Evolutionary conservation across 2,888 invertebrate species (phyloP).

Genomic region (Xanthia togata): DNA sequence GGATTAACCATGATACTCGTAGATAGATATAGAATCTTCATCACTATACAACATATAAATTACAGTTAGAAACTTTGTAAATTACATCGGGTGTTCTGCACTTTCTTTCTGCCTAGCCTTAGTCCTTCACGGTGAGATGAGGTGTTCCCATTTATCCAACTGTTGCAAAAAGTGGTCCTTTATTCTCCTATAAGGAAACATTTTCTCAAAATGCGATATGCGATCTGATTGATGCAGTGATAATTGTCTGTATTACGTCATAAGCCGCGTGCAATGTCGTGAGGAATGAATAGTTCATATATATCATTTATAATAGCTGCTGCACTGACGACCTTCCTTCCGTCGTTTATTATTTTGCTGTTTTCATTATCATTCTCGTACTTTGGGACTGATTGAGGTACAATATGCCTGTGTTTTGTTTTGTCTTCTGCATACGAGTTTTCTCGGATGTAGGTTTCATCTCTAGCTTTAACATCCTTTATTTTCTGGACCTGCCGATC

Average conservation of each 20-base stretch:
- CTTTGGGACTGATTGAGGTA: neutral
- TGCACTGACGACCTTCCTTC: slow-evolving; percentile 13
- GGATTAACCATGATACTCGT: neutral
- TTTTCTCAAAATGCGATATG: slow-evolving; percentile 17
- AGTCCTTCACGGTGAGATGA: neutral
- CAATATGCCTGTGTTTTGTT: neutral
- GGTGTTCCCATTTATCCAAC: neutral
- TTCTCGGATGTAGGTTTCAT: neutral
- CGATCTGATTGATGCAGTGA: slow-evolving; percentile 46
- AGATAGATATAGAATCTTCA: neutral
- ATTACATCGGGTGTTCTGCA: neutral
- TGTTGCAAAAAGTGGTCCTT: neutral
- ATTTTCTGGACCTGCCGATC: neutral
- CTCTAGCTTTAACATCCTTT: neutral
- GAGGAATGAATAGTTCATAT: slow-evolving; percentile 27
- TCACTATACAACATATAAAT: neutral
- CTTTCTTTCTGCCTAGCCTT: neutral
- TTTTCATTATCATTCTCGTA: neutral
- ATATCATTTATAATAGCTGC: slow-evolving; percentile 18
- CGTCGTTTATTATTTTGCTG: slow-evolving; percentile 1
- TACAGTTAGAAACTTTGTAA: neutral
- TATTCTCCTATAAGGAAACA: slow-evolving; percentile 27
- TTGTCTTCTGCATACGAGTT: neutral
- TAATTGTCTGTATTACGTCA: slow-evolving; percentile 50
- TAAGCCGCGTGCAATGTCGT: slow-evolving; percentile 25